phyloP scores from a whole-genome alignment of 2,797 vertebrate genomes.

The Rhynchonycteris naso region DNA sequence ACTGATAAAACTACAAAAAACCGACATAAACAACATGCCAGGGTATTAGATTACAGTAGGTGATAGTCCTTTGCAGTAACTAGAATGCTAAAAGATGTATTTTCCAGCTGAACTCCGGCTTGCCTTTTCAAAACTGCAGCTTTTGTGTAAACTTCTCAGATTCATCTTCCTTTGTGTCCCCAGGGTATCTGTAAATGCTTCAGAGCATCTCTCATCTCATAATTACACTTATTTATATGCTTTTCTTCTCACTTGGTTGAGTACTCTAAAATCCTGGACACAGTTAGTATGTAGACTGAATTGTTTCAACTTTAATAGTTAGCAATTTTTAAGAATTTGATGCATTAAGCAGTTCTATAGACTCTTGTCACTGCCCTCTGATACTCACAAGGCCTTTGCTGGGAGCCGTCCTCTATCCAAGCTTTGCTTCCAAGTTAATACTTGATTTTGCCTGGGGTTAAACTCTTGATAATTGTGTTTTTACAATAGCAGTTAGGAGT shows the following conservation, averaged over 20 bases:
- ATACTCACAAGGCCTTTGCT: not conserved
- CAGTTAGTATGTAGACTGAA: not conserved
- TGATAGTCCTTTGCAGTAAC: not conserved
- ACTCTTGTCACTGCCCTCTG: not conserved
- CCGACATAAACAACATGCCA: not conserved
- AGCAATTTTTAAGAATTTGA: not conserved
- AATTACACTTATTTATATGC: not conserved
- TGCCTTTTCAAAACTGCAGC: not conserved
- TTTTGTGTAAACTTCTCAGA: not conserved
- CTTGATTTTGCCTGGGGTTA: not conserved
- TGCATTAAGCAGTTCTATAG: not conserved
- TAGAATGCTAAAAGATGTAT: not conserved
- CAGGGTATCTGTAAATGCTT: not conserved
- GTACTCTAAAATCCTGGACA: not conserved
- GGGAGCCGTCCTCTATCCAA: not conserved
- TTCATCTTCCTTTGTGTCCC: not conserved
- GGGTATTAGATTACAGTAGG: not conserved
- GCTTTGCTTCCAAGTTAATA: not conserved
- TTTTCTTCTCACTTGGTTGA: not conserved
- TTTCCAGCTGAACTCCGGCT: slow-evolving; percentile 1
- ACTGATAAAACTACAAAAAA: not conserved
- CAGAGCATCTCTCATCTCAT: not conserved
- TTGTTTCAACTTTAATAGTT: not conserved
- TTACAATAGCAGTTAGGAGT: not conserved
- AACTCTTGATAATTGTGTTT: not conserved